These are phyloP conservation scores for Clarias gariepinus DNA, from an alignment of 2,113 vertebrate species.

Conservation along the genomic window DNA sequence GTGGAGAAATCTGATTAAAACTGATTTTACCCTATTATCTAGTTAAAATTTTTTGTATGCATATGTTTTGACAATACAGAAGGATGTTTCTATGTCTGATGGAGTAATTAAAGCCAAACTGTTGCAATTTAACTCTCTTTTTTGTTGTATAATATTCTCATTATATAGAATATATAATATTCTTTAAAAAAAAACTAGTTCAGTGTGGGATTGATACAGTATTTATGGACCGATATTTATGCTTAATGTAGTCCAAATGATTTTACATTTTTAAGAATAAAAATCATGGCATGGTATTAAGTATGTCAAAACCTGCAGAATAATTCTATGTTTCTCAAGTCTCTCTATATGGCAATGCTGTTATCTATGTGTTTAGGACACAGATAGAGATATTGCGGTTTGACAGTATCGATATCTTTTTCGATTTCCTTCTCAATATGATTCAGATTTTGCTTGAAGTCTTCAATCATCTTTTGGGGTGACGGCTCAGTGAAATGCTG, in stretches of 20 bases:
- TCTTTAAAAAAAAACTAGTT: not conserved
- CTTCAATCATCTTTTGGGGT: constrained; percentile 59
- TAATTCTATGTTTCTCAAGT: not conserved
- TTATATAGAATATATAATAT: too few relatives aligned
- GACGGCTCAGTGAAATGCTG: constrained; percentile 65
- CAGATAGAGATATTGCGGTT: constrained; percentile 68
- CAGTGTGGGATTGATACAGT: not conserved
- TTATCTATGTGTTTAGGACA: constrained; percentile 73
- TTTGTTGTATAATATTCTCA: constrained; percentile 12
- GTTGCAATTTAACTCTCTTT: not conserved
- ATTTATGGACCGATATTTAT: not conserved
- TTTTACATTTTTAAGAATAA: not conserved
- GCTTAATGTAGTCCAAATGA: not conserved
- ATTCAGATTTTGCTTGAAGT: constrained; percentile 62
- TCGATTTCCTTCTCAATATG: constrained; percentile 62
- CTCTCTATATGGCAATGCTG: constrained; percentile 73
- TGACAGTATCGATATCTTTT: constrained; percentile 60
- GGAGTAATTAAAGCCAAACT: not conserved
- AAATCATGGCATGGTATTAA: too few relatives aligned
- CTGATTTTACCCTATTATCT: not conserved
- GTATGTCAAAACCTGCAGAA: too few relatives aligned
- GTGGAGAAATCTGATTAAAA: not conserved
- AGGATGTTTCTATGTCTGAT: constrained; percentile 10
- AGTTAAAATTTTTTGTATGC: not conserved
- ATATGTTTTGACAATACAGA: not conserved